Base-by-base conservation (phyloP, 2,888 invertebrate genomes). In the Xylocampa areola region DNA sequence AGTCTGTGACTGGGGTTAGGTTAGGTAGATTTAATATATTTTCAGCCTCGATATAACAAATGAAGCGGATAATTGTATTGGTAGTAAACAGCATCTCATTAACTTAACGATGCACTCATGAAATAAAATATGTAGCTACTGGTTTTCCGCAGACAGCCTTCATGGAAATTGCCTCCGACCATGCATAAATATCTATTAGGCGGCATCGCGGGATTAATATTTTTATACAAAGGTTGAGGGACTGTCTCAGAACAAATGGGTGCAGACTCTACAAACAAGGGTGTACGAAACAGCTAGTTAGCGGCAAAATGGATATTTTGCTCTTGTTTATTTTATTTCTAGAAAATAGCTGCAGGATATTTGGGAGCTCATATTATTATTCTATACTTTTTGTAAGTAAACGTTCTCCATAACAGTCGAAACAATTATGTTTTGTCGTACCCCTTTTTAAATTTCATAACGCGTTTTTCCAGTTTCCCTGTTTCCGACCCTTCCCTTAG, bases 131-230 rank as follows among this genome's bases (percentile, higher is more conserved):
- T 49, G 47, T 57, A 54, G 37, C 41, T 73, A 79, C 65, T 66
- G 66, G 73, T 68, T 75, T 72, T 74, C 68, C 69, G 68, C 72
- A 73, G 77, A 74, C 76, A 75, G 77, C 80, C 85, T 87, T 87
- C 82, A 80, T 81, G 81, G 78, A 88, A 88, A 93, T 93, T 93
- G 92, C 82, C 81, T 91, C 81, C 89, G 78, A 66, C 88, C 88
- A 88, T 83, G 91, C 94, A 92, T 92, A 92, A 93, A 94, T 92
- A 93, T 92, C 93, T 92, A 92, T 93, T 89, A 94, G 80, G 84
- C 84, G 79, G 81, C 82, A 82, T 82, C 76, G 73, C 72, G 82
- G 87, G 89, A 90, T 92, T 92, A 90, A 92, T 91, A 92, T 92
- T 94, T 94, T 93, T 92, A 91, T 79, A 75, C 69, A 77, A 71